Base-by-base conservation (phyloP, 2,888 invertebrate genomes). In the Quadriops clusia region DNA sequence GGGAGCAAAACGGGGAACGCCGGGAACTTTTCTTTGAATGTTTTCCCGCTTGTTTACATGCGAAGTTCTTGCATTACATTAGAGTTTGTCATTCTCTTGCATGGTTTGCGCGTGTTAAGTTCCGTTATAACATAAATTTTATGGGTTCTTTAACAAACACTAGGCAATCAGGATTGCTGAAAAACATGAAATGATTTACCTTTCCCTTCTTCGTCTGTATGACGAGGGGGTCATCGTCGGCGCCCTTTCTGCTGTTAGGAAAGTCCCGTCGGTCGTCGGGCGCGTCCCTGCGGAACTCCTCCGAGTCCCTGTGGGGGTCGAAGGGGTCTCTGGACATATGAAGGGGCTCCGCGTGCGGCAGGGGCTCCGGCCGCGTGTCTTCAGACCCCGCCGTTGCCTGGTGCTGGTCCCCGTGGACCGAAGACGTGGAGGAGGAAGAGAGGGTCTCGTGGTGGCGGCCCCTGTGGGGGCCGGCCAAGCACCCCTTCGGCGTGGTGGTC, bases 181-280 rank as follows among this genome's bases (percentile, higher is more conserved):
- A n/a, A n/a, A n/a, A n/a, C n/a, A n/a, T n/a, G n/a, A n/a, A n/a
- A n/a, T n/a, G n/a, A n/a, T n/a, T n/a, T n/a, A n/a, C n/a, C 55
- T 73, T 72, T 34, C 83, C 83, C 59, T 82, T 83, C 47, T 72
- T 76, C 13, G 84, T 86, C 44, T 76, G 70, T 12, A 87, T 68
- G n/a, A 85, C 63, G 25, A 86, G 64, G 2, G 77, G 75, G 53
- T 83, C 82, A 23, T 75, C 72, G 15, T 39, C 40, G 10, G 66
- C 64, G 26, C 42, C 44, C 10, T 43, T 28, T 15, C 44, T 34
- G 23, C 37, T 37, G n/a, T n/a, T n/a, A n/a, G n/a, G n/a, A 23
- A 52, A 51, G 34, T 63, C 60, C 33, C 57, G 44, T 33, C 54
- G 43, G 13, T 56, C 49, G 39, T 58, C 60, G 14, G 62, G 58